Evolutionary conservation across 2,888 invertebrate genomes (phyloP).

Genomic region (Pinctada fucata): DNA sequence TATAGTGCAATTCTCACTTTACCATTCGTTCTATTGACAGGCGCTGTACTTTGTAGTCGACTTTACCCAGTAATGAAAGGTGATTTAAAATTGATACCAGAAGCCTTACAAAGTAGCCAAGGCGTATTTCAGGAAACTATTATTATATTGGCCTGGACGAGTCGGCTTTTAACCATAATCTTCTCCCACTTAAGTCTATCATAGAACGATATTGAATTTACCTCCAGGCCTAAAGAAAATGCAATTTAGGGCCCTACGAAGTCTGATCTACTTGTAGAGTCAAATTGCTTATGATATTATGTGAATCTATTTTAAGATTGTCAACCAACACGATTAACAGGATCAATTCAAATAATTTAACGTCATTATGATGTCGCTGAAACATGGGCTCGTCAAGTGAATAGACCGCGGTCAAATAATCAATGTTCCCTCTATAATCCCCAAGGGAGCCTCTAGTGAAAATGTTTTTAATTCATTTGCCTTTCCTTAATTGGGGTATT

Average conservation of each 20-base stretch:
- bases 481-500: neutral
- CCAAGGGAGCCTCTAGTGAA: neutral
- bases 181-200: too few species aligned
- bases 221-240: neutral
- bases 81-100: too few species aligned
- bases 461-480: neutral
- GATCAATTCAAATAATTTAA: neutral
- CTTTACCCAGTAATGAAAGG: too few species aligned
- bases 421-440: neutral
- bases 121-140: too few species aligned
- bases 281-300: neutral
- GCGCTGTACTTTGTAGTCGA: too few species aligned
- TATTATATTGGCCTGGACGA: too few species aligned
- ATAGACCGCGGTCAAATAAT: neutral
- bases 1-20: too few species aligned
- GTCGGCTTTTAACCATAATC: too few species aligned
- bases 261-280: neutral
- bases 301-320: neutral
- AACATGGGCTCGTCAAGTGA: neutral
- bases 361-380: neutral
- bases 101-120: too few species aligned
- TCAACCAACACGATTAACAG: neutral
- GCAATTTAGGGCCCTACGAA: neutral
- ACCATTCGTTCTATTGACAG: too few species aligned
- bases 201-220: neutral